phyloP scores from a whole-genome alignment of 2,888 invertebrate genomes.

The Thysanoteuthis rhombus region DNA sequence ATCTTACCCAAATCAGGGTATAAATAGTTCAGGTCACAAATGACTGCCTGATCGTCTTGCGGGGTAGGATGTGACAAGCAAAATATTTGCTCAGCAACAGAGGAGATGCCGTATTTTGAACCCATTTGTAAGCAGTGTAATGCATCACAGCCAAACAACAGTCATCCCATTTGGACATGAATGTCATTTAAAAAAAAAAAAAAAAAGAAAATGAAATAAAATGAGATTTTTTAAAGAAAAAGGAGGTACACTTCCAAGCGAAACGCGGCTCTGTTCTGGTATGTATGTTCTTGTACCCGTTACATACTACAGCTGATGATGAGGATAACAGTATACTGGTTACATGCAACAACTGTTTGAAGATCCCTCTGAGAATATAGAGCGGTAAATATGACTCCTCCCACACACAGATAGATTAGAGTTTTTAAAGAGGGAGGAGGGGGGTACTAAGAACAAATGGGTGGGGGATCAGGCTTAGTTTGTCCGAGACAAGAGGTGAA shows the following conservation, averaged over 20 bases:
- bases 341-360: not conserved
- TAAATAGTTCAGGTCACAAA: constrained; percentile 15
- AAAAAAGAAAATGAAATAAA: too few relatives aligned
- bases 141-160: not conserved
- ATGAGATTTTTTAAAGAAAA: too few relatives aligned
- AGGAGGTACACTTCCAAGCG: not conserved
- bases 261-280: not conserved
- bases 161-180: not conserved
- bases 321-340: not conserved
- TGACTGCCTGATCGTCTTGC: not conserved
- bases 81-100: not conserved
- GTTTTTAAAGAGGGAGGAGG: not conserved
- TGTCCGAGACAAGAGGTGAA: not conserved
- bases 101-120: not conserved
- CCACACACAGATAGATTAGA: not conserved
- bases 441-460: not conserved
- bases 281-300: not conserved
- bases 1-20: constrained; percentile 26
- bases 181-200: not conserved
- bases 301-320: not conserved
- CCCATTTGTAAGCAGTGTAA: not conserved
- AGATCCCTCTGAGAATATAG: not conserved
- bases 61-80: not conserved
- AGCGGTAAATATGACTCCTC: not conserved
- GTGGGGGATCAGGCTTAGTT: not conserved